Base-by-base conservation (phyloP, 2,113 vertebrate species). In the Bolborhynchus lineola region DNA sequence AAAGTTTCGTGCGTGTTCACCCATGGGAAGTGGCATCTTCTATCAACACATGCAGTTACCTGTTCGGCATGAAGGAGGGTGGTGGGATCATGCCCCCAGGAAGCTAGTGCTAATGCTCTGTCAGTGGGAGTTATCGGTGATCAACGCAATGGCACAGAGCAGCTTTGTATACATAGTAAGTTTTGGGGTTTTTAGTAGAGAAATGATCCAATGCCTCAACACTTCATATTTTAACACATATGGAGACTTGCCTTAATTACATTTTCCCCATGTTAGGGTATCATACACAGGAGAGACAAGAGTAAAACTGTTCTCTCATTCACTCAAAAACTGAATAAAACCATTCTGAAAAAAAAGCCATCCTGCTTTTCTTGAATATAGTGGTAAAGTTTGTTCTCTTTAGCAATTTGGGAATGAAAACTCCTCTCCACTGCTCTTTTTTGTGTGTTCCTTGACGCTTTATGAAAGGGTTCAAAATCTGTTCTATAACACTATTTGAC, bases 401-500 rank as follows among this genome's bases (percentile, higher is more conserved):
- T 46, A 84, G 80, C 82, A 88, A 18, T 41, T 88, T 28, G 57
- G 76, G 41, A 70, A 33, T 78, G 88, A 92, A 93, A 95, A 80
- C 84, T 90, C 77, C 93, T 95, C 71, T 77, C 37, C 70, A 80
- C 42, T 83, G 72, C 29, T 74, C 93, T 96, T 96, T 83, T 92
- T 94, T 70, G 13, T 92, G 64, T 87, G 63, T 90, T 95, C 82
- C 87, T 91, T 93, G 90, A 93, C 90, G 95, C 92, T 95, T 93
- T 86, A 80, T 94, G 93, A 83, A 96, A 96, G 91, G 91, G 69
- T 94, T 96, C 90, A 64, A 93, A 91, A 95, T 85, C 92, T 96
- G 90, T 94, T 97, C 92, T 92, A 0, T 95, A 96, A 82, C 65
- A 88, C 94, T 97, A 88, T 96, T 97, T 95, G 90, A 97, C 94